A percentile compares a stretch with the other conserved stretches of the same genome.
phyloP scores from a whole-genome alignment of 2,888 invertebrate genomes.

The Ommatoiulus sabulosus region DNA sequence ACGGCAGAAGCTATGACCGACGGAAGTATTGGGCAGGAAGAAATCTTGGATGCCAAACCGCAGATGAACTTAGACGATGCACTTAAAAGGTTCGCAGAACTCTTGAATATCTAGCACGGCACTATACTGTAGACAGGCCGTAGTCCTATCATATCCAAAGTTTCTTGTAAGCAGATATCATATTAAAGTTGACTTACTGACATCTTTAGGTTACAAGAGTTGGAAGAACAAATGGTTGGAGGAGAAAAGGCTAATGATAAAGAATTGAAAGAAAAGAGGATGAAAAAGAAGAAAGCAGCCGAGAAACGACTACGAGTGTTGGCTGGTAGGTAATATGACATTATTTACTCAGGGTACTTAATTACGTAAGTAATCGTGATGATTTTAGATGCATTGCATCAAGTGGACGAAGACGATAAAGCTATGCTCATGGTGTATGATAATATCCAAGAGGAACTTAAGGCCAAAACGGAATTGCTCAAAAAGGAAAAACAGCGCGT shows the following conservation, averaged over 20 bases:
- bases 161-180: neutral
- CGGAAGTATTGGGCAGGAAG: neutral
- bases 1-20: slow-evolving; percentile 29
- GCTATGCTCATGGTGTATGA: slow-evolving; percentile 80
- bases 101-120: neutral
- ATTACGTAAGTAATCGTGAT: neutral
- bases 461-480: slow-evolving; percentile 77
- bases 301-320: slow-evolving; percentile 74
- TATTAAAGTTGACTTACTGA: neutral
- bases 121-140: too few relatives aligned
- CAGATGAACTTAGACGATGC: slow-evolving; percentile 66
- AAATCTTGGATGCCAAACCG: neutral
- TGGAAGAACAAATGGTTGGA: slow-evolving; percentile 82
- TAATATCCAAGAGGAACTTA: slow-evolving; percentile 82
- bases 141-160: too few relatives aligned
- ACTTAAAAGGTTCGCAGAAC: slow-evolving; percentile 67
- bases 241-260: slow-evolving; percentile 81
- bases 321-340: slow-evolving; percentile 50
- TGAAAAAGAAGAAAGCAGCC: slow-evolving; percentile 77
- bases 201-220: slow-evolving; percentile 71
- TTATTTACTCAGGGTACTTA: neutral
- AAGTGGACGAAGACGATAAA: slow-evolving; percentile 78
- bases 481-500: slow-evolving; percentile 77
- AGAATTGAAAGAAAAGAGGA: slow-evolving; percentile 77
- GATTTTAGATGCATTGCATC: slow-evolving; percentile 67